phyloP scores from a whole-genome alignment of 1,140 invertebrate species.

The Trichonephila clavipes region DNA sequence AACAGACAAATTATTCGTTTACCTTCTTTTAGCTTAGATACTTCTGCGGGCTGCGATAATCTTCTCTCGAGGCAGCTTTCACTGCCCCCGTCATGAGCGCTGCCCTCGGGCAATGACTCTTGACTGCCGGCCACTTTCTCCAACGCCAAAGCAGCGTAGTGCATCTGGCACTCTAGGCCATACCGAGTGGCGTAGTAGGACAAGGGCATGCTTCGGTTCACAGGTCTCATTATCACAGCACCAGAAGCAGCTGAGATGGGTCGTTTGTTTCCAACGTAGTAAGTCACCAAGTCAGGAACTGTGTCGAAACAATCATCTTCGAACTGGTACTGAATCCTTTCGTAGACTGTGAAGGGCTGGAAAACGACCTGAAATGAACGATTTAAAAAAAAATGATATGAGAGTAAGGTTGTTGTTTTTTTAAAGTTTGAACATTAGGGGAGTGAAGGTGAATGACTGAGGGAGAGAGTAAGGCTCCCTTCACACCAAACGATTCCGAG shows the following conservation, averaged over 20 bases:
- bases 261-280: constrained; percentile 93
- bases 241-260: constrained; percentile 93
- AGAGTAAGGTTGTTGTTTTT: no score
- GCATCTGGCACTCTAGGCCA: constrained; percentile 80
- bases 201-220: constrained; percentile 87
- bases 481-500: accelerated
- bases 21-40: constrained; percentile 32
- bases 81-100: neutral
- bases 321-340: constrained; percentile 94
- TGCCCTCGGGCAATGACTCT: constrained; percentile 31
- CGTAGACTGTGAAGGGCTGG: constrained; percentile 93
- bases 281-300: constrained; percentile 95
- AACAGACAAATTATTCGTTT: neutral
- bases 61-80: constrained; percentile 56
- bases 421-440: no score
- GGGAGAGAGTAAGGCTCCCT: no score
- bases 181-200: constrained; percentile 85
- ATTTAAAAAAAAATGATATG: no score
- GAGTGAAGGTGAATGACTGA: no score
- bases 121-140: constrained; percentile 66
- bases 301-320: constrained; percentile 96
- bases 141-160: constrained; percentile 72
- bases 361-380: constrained; percentile 86
- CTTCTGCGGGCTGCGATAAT: constrained; percentile 26
- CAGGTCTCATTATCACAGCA: constrained; percentile 89